phyloP scores from a whole-genome alignment of 2,888 invertebrate genomes.

The Dinocampus coccinellae region DNA sequence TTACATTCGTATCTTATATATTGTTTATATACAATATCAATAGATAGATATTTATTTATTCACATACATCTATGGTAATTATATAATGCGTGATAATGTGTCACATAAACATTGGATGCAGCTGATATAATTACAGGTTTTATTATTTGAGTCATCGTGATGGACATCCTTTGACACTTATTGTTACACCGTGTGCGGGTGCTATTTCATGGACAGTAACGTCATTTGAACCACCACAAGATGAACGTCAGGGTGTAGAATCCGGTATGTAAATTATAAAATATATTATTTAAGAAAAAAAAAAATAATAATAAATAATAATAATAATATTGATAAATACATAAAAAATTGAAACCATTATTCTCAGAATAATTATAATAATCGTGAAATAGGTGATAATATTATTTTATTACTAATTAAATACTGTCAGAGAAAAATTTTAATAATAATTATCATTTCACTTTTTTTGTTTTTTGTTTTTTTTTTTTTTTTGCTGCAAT shows the following conservation, averaged over 20 bases:
- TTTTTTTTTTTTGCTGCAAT: too few species aligned
- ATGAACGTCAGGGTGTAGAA: constrained; percentile 59
- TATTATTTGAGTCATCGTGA: constrained; percentile 66
- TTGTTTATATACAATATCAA: background rate
- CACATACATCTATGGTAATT: background rate
- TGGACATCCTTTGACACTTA: constrained; percentile 63
- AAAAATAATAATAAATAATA: too few species aligned
- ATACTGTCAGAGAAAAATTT: too few species aligned
- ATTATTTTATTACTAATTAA: too few species aligned
- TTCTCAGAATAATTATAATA: too few species aligned
- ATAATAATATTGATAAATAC: too few species aligned
- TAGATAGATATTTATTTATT: background rate
- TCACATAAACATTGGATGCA: constrained; percentile 60
- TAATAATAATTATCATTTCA: too few species aligned
- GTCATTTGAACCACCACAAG: constrained; percentile 64
- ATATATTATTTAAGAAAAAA: too few species aligned
- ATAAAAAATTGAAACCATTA: too few species aligned
- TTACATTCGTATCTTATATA: background rate
- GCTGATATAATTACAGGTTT: constrained; percentile 66
- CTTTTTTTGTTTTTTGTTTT: too few species aligned
- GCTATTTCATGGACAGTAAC: constrained; percentile 67
- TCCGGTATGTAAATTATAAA: too few species aligned
- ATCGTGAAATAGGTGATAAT: too few species aligned
- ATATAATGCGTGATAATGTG: constrained; percentile 56
- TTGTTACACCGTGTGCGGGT: constrained; percentile 67